Evolutionary conservation across 2,113 vertebrate species (phyloP).

Genomic region (Sitta europaea): DNA sequence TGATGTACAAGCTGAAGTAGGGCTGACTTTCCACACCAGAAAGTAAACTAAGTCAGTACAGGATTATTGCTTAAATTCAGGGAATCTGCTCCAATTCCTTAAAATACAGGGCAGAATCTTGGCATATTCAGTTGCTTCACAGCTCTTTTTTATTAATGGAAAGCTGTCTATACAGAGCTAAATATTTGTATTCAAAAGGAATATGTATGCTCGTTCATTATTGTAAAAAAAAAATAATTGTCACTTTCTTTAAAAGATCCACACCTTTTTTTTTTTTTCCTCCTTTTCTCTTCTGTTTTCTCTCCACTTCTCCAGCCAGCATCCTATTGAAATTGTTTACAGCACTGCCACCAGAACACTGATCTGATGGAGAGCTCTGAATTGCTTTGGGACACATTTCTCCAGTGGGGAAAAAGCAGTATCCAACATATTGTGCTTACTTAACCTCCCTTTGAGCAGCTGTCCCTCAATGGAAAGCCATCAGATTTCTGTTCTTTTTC

Average conservation of each 20-base stretch:
- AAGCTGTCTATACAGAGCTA: neutral
- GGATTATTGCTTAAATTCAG: neutral
- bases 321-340: neutral
- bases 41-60: neutral
- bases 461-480: neutral
- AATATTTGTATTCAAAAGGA: neutral
- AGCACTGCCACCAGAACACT: neutral
- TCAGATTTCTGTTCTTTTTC: neutral
- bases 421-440: neutral
- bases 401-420: neutral
- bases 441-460: slow-evolving; percentile 27
- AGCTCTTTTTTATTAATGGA: neutral
- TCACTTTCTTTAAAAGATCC: neutral
- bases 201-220: neutral
- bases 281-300: neutral
- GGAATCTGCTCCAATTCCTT: neutral
- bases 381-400: neutral
- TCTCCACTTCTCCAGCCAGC: neutral
- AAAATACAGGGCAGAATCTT: neutral
- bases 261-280: neutral
- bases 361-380: neutral
- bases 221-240: neutral
- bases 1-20: neutral
- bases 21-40: neutral
- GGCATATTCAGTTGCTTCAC: neutral